Percentiles rank a stretch among this genome's conserved stretches.
phyloP scores from a whole-genome alignment of 2,888 invertebrate genomes.

The Drosophila pseudotalamancana region DNA sequence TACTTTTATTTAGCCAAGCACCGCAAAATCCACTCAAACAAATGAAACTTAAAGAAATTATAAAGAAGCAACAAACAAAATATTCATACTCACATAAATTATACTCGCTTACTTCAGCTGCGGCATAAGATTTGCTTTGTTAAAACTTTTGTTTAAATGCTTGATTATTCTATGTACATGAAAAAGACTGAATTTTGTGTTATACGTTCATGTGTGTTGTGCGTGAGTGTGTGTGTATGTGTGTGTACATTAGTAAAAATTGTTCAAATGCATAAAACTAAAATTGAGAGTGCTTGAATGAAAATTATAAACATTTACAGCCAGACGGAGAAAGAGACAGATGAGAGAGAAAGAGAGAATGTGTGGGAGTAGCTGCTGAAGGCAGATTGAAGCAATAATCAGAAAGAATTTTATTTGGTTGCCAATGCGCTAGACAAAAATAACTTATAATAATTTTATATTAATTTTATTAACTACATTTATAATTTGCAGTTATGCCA shows the following conservation, averaged over 20 bases:
- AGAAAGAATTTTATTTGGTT: constrained; percentile 55
- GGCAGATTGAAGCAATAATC: constrained; percentile 23
- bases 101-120: constrained; percentile 25
- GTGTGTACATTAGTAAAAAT: neutral
- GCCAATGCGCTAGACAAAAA: constrained; percentile 49
- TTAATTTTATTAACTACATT: constrained; percentile 72
- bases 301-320: constrained; percentile 1
- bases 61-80: constrained; percentile 3
- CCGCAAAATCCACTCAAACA: neutral
- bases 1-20: constrained; percentile 17
- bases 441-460: constrained; percentile 44
- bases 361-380: neutral
- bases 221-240: neutral
- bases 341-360: neutral
- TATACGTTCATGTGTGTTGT: constrained; percentile 19
- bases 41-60: constrained; percentile 11
- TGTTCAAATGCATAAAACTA: constrained; percentile 9
- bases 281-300: constrained; percentile 7
- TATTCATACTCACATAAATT: constrained; percentile 22
- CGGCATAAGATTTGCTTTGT: constrained; percentile 22
- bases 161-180: constrained; percentile 44
- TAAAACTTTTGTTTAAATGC: constrained; percentile 14
- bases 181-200: constrained; percentile 70
- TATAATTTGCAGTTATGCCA: constrained; percentile 74
- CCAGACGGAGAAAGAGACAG: neutral